Evolutionary conservation across 2,888 invertebrate genomes (phyloP).

Genomic region (Stenurella melanura): DNA sequence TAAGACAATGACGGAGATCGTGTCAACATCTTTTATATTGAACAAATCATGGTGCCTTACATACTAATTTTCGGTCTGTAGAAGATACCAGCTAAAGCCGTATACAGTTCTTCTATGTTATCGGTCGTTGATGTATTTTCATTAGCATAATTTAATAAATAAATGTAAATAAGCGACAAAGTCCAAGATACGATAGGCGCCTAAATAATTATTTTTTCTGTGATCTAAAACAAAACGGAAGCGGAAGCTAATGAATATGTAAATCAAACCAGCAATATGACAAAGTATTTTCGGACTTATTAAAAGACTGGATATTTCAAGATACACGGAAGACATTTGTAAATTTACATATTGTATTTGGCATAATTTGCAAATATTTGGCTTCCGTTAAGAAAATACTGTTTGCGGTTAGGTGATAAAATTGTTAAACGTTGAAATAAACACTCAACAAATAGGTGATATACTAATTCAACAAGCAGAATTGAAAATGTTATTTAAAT

Average conservation of each 20-base stretch:
- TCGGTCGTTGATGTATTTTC: too few relatives aligned
- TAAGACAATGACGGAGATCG: too few relatives aligned
- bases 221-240: not conserved
- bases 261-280: not conserved
- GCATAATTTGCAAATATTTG: not conserved
- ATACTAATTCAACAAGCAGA: not conserved
- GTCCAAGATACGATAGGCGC: not conserved
- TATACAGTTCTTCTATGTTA: too few relatives aligned
- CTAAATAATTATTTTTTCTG: not conserved
- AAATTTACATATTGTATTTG: not conserved
- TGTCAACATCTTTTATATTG: too few relatives aligned
- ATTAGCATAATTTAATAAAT: too few relatives aligned
- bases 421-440: not conserved
- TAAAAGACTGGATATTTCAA: not conserved
- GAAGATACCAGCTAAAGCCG: too few relatives aligned
- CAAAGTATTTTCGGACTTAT: not conserved
- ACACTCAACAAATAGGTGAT: not conserved
- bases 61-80: too few relatives aligned
- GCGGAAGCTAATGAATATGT: not conserved
- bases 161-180: too few relatives aligned
- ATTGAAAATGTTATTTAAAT: not conserved
- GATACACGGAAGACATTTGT: not conserved
- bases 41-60: too few relatives aligned
- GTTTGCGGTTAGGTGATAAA: not conserved
- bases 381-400: not conserved